Base-by-base conservation (phyloP, 1,140 invertebrate genomes). In the Caenorhabditis latens region DNA sequence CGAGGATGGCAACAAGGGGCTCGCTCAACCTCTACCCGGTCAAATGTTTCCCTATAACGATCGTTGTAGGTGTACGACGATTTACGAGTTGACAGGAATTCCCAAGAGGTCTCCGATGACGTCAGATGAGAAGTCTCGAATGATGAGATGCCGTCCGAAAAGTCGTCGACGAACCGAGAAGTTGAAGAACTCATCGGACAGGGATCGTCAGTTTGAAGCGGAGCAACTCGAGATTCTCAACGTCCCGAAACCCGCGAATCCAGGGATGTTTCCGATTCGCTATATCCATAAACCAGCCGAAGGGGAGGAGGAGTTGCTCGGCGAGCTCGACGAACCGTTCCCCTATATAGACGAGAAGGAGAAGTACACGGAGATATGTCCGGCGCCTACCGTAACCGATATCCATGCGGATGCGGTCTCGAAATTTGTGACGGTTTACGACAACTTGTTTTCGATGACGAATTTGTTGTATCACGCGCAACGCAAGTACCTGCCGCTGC, bases 361-460 rank as follows among this genome's bases (percentile, higher is more conserved):
- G 13, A 79, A 13, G 9, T 43, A 9, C 24, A 46, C 40, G 4
- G 19, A 11, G 13, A 46, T 71, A 6, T 5, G 8, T 46, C 71
- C 71, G 11, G 14, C 14, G n/a, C 71, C 71, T 11, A 79, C 71
- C 2, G 46, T 79, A 19, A 79, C 71, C 13, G 71, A 79, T 14
- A 79, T 79, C 24, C 71, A 79, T 53, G 71, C 71, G 19, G n/a
- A 24, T 9, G 43, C 71, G 1, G 71, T 79, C 4, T 79, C 71
- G 11, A 79, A 79, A n/a, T 79, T 79, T 13, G 71, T 79, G 21
- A 79, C 71, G 42, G 71, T 79, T 24, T 79, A 79, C 21, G 46
- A 50, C 11, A 79, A 79, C 14, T 50, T 79, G 46, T 79, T 79
- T n/a, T 21, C 4, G 2, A 21, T 79, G 71, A 50, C 71, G 46